Conservation (phyloP, 2,888 invertebrate genomes). For the Psylliodes chrysocephalus region DNA sequence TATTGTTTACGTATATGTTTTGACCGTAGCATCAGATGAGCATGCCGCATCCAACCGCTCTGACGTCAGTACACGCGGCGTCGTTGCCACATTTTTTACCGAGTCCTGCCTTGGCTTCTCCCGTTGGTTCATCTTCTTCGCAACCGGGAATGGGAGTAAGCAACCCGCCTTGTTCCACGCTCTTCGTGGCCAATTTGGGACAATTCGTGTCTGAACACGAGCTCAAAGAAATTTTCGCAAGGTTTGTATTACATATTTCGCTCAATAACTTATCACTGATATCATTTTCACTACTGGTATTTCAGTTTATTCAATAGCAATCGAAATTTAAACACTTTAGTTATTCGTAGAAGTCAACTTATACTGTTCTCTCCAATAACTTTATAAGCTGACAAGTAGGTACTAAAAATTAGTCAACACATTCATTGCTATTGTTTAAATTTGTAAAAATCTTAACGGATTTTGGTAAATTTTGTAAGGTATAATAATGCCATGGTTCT, state of each 20-base stretch:
- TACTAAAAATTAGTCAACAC: no score
- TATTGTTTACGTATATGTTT: no score
- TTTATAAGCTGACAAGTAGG: no score
- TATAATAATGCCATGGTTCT: not conserved
- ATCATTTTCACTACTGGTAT: not conserved
- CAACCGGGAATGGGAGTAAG: constrained; percentile 76
- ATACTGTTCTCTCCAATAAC: no score
- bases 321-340: not conserved
- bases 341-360: no score
- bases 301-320: constrained; percentile 5
- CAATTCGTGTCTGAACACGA: constrained; percentile 98
- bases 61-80: constrained; percentile 78
- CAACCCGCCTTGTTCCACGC: constrained; percentile 94
- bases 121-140: constrained; percentile 81
- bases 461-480: not conserved
- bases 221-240: constrained; percentile 97
- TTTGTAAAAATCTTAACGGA: not conserved
- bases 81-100: constrained; percentile 88
- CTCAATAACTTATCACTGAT: not conserved
- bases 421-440: constrained; percentile 3
- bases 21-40: constrained; percentile 70
- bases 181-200: constrained; percentile 98
- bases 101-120: constrained; percentile 92
- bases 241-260: constrained; percentile 68
- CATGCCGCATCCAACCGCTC: constrained; percentile 72